Evolutionary conservation across 1,140 invertebrate genomes (phyloP), one percentile per base, ranked within the genome.

Genomic region (Eriocheir sinensis): DNA sequence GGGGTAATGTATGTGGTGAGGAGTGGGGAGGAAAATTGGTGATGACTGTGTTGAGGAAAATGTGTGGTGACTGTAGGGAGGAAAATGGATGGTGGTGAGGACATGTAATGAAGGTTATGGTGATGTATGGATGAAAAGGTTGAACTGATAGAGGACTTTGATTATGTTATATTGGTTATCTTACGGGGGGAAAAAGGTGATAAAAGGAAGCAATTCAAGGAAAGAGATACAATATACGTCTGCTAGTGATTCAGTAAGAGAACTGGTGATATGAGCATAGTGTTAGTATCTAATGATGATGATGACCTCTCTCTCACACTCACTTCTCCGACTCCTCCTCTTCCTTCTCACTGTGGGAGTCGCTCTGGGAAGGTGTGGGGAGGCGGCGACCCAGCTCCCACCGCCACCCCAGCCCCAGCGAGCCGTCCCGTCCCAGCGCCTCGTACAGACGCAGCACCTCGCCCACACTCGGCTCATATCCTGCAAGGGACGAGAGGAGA

Each of bases 341-440:
- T 27, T 94, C 94, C 90, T 91, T 94, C 40, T 94, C 94, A 92
- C 94, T 94, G n/a, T 92, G 79, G 30, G 94, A 94, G 32, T 94
- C 94, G 88, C 89, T 91, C 34, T 94, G 94, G 12, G 94, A 94
- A 0, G 94, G 94, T 38, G 94, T 94, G 17, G 90, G 94, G 15
- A 44, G 80, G 21, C 94, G 94, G 91, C 94, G 91, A 8, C 94
- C 94, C 27, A 91, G 21, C 21, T 92, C 94, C 94, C 94, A 94
- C 38, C 91, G 91, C 94, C 94, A 94, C 0, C 15, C 72, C 27
- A 94, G 53, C 34, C 80, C 32, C n/a, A 94, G 38, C n/a, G 21
- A 41, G 0, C 94, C 94, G 41, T 94, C 94, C 17, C 41, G 85
- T 40, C 89, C 89, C 15, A 94, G 41, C 32, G 89, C n/a, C 86